phyloP scores from a whole-genome alignment of 2,888 invertebrate species.

The Mongoloraphidia duomilia region DNA sequence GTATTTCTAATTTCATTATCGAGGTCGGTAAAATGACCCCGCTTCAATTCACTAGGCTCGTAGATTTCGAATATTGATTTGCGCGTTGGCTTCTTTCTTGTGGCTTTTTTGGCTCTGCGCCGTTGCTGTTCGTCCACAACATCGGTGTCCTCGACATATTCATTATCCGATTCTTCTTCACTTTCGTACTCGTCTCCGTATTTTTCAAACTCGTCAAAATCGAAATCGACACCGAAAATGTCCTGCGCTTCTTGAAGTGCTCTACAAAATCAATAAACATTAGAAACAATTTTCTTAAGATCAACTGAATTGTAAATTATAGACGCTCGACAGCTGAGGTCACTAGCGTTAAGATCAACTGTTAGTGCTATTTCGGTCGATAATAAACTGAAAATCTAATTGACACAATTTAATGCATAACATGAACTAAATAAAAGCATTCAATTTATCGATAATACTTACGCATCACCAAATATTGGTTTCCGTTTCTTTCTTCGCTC shows the following conservation, averaged over 20 bases:
- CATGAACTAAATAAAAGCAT: too few relatives aligned
- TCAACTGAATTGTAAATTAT: too few relatives aligned
- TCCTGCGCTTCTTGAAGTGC: slow-evolving; percentile 96
- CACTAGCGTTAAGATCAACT: too few relatives aligned
- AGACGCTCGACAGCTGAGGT: too few relatives aligned
- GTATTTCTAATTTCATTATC: slow-evolving; percentile 83
- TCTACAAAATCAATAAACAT: slow-evolving; percentile 26
- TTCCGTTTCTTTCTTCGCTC: slow-evolving; percentile 66
- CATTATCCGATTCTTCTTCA: slow-evolving; percentile 68
- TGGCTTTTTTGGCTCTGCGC: slow-evolving; percentile 55
- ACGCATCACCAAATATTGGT: slow-evolving; percentile 77
- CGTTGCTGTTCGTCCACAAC: slow-evolving; percentile 35
- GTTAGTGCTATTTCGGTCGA: too few relatives aligned
- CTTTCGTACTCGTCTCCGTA: slow-evolving; percentile 78
- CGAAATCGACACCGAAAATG: slow-evolving; percentile 98
- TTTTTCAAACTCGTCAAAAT: slow-evolving; percentile 79
- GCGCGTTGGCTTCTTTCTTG: slow-evolving; percentile 60
- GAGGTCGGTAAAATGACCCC: slow-evolving; percentile 88
- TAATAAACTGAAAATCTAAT: too few relatives aligned
- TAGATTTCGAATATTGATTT: slow-evolving; percentile 89
- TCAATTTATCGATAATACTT: slow-evolving; percentile 28
- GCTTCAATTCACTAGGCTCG: slow-evolving; percentile 93
- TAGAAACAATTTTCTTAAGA: too few relatives aligned
- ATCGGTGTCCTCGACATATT: slow-evolving; percentile 65
- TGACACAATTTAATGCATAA: too few relatives aligned